These are phyloP conservation scores for Pinna nobilis DNA, from an alignment of 1,140 invertebrate species.

Conservation along the genomic window DNA sequence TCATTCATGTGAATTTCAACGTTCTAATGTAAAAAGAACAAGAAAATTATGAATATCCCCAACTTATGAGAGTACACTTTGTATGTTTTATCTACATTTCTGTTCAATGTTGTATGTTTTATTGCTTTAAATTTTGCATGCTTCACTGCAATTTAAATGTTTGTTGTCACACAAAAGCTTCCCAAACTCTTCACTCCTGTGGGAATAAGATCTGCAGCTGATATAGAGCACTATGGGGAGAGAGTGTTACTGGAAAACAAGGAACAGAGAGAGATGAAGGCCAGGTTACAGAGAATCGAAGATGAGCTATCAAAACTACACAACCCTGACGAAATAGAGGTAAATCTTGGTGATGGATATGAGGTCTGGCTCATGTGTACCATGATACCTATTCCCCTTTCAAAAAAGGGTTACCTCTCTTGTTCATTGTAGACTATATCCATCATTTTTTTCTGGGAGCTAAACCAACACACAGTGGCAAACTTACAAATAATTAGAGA, in stretches of 20 bases:
- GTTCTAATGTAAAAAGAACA: no score
- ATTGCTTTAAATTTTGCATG: not conserved
- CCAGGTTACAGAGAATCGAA: slow-evolving; percentile 60
- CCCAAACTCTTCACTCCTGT: slow-evolving; percentile 55
- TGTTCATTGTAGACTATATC: no score
- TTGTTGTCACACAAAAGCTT: slow-evolving; percentile 28
- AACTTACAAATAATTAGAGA: no score
- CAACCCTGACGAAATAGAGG: slow-evolving; percentile 48
- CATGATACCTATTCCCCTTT: no score
- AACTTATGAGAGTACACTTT: no score
- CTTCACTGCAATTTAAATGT: not conserved
- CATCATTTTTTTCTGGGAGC: no score
- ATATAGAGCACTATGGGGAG: slow-evolving; percentile 62
- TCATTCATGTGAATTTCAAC: no score
- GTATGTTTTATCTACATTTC: not conserved
- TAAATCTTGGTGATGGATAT: slow-evolving; percentile 29
- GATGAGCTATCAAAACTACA: slow-evolving; percentile 56
- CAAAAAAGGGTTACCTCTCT: no score
- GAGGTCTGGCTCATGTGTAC: slow-evolving; percentile 1
- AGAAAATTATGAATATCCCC: no score
- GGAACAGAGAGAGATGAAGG: slow-evolving; percentile 62
- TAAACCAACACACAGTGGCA: no score
- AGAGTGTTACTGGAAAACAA: slow-evolving; percentile 62
- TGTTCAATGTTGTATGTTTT: not conserved
- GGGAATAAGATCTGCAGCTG: slow-evolving; percentile 35